Conservation (phyloP, 2,888 invertebrate genomes). For the Rhagium mordax region DNA sequence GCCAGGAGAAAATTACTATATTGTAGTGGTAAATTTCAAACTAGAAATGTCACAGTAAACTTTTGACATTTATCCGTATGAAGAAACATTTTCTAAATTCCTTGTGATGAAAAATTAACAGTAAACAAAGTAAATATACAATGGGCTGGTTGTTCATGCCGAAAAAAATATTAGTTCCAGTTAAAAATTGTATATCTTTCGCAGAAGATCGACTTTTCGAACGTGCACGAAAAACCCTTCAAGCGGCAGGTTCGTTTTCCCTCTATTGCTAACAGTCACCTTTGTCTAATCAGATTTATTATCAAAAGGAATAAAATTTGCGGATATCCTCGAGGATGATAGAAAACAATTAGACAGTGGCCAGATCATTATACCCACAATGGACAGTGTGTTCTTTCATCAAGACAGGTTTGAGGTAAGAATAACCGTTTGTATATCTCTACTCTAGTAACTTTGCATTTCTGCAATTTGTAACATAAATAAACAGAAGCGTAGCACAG, state of each 20-base stretch:
- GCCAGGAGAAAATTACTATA: background rate
- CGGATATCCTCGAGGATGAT: slow-evolving; percentile 15
- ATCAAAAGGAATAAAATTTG: slow-evolving; percentile 5
- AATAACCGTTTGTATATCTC: too few species aligned
- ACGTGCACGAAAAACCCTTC: slow-evolving; percentile 29
- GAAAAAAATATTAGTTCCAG: background rate
- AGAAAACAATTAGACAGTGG: background rate
- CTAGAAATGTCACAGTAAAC: background rate
- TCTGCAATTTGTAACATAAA: too few species aligned
- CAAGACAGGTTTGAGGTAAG: slow-evolving; percentile 45
- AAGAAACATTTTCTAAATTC: slow-evolving; percentile 1
- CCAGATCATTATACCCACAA: slow-evolving; percentile 14
- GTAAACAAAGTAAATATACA: background rate
- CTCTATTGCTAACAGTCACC: background rate
- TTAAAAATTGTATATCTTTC: slow-evolving; percentile 39
- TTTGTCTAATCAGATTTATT: background rate
- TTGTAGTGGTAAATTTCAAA: slow-evolving; percentile 7
- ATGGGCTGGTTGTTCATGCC: background rate
- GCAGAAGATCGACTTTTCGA: slow-evolving; percentile 39
- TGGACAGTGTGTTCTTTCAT: slow-evolving; percentile 47
- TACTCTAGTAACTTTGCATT: too few species aligned
- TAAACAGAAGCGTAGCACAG: too few species aligned
- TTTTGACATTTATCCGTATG: background rate
- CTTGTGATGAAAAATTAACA: background rate
- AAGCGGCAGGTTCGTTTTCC: slow-evolving; percentile 32